These are phyloP conservation scores for Syngnathus acus DNA, from an alignment of 2,797 vertebrate species.

Conservation along the genomic window DNA sequence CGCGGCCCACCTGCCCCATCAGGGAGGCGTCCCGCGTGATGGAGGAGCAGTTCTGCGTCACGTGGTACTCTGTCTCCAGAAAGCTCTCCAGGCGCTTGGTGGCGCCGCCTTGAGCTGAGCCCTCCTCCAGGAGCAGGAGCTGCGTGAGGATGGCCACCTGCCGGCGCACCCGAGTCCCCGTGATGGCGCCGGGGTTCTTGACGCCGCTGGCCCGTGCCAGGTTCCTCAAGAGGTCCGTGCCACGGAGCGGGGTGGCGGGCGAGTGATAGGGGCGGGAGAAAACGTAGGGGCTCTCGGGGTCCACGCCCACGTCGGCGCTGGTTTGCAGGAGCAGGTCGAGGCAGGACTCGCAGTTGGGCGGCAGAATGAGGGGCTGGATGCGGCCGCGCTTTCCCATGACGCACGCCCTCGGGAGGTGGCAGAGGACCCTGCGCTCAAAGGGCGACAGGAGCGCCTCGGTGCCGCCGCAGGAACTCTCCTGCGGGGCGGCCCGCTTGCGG, in stretches of 20 bases:
- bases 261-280: slow-evolving; percentile 76
- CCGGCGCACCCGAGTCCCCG: slow-evolving; percentile 60
- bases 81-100: slow-evolving; percentile 69
- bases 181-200: slow-evolving; percentile 63
- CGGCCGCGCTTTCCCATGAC: slow-evolving; percentile 73
- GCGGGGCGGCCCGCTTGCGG: slow-evolving; percentile 48
- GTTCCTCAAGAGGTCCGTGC: slow-evolving; percentile 75
- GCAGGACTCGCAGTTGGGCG: slow-evolving; percentile 70
- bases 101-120: slow-evolving; percentile 50
- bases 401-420: slow-evolving; percentile 64
- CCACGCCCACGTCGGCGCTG: slow-evolving; percentile 69
- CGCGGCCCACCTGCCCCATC: slow-evolving; percentile 71
- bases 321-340: slow-evolving; percentile 74
- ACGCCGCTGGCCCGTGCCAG: slow-evolving; percentile 68
- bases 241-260: slow-evolving; percentile 70
- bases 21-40: slow-evolving; percentile 67
- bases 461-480: slow-evolving; percentile 8
- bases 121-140: slow-evolving; percentile 70
- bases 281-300: slow-evolving; percentile 72
- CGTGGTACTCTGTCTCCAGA: slow-evolving; percentile 71
- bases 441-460: slow-evolving; percentile 66
- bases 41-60: slow-evolving; percentile 70
- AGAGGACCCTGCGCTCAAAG: slow-evolving; percentile 69
- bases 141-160: slow-evolving; percentile 76
- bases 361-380: slow-evolving; percentile 69